These are phyloP conservation scores for Odiellus spinosus DNA, from an alignment of 2,888 invertebrate species.

Conservation along the genomic window DNA sequence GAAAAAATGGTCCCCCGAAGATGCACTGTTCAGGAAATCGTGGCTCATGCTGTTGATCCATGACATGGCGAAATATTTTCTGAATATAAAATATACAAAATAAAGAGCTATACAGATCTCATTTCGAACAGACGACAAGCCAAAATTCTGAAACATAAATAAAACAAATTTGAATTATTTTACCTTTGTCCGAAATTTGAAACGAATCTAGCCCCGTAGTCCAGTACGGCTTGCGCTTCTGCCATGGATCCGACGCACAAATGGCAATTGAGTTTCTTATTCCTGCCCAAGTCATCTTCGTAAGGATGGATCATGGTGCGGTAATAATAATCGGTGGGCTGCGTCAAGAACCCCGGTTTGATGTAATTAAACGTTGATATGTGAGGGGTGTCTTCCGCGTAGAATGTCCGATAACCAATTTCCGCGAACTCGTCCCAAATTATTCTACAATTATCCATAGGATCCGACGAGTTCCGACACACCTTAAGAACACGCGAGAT, in stretches of 20 bases:
- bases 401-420: constrained; percentile 25
- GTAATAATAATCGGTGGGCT: constrained; percentile 29
- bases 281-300: constrained; percentile 18
- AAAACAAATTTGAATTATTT: no score
- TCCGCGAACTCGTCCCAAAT: constrained; percentile 27
- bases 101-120: no score
- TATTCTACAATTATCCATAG: constrained; percentile 24
- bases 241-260: constrained; percentile 12
- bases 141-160: no score
- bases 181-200: no score
- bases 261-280: constrained; percentile 6
- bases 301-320: constrained; percentile 26
- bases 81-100: no score
- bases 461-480: constrained; percentile 8
- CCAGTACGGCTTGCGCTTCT: constrained; percentile 13
- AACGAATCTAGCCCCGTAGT: neutral
- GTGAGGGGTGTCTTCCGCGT: constrained; percentile 26
- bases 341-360: constrained; percentile 25
- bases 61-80: constrained; percentile 24
- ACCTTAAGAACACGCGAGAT: constrained; percentile 1
- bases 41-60: constrained; percentile 29
- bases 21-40: constrained; percentile 26
- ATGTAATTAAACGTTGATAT: constrained; percentile 28
- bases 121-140: no score
- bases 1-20: constrained; percentile 26